phyloP scores from a whole-genome alignment of 2,888 invertebrate species.

The Lymantria dispar region DNA sequence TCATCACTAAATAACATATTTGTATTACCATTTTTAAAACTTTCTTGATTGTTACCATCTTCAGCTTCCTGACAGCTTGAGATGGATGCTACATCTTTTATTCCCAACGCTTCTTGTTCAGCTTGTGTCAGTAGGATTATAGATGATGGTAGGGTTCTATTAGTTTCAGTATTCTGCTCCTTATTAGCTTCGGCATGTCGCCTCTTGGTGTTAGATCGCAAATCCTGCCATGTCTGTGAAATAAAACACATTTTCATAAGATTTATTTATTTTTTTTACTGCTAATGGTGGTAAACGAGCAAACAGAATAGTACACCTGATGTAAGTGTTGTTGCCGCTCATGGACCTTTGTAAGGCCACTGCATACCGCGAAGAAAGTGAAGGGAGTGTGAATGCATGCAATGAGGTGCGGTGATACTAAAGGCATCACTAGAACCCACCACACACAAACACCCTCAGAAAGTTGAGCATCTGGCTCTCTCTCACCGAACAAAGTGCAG shows the following conservation, averaged over 20 bases:
- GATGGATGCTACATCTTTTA: constrained; percentile 48
- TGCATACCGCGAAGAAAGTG: no score
- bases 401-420: no score
- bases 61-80: constrained; percentile 46
- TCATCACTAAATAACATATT: constrained; percentile 51
- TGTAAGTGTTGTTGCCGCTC: no score
- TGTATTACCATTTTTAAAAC: constrained; percentile 41
- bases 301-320: no score
- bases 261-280: no score
- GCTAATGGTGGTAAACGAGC: no score
- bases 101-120: constrained; percentile 59
- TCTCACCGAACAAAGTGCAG: no score
- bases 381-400: no score
- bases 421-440: no score
- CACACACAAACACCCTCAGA: no score
- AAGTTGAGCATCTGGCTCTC: no score
- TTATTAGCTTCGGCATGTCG: constrained; percentile 45
- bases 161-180: constrained; percentile 12
- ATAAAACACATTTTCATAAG: background rate
- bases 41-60: constrained; percentile 46
- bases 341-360: no score
- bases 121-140: constrained; percentile 46
- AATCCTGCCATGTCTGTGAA: constrained; percentile 73
- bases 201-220: constrained; percentile 62
- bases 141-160: constrained; percentile 47